A percentile compares a stretch with the other conserved stretches of the same genome.
These are phyloP conservation scores for Corydoras sp. DNA, from an alignment of 2,113 vertebrate species.

Conservation along the genomic window DNA sequence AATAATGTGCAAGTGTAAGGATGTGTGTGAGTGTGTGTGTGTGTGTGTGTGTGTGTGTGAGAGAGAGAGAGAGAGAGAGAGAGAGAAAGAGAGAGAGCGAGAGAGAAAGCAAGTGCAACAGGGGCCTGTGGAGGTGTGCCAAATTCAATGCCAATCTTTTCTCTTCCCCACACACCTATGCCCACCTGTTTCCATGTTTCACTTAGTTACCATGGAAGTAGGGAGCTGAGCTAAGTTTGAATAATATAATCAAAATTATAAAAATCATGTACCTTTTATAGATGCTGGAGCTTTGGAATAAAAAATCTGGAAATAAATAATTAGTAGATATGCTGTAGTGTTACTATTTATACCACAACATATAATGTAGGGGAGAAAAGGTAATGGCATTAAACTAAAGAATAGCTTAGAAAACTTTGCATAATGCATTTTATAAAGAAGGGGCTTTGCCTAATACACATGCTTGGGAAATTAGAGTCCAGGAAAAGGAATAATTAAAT, in stretches of 20 bases:
- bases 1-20: conserved; percentile 12
- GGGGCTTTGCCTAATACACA: too few relatives aligned
- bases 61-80: too few relatives aligned
- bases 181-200: conserved; percentile 28
- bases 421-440: too few relatives aligned
- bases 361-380: too few relatives aligned
- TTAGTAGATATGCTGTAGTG: background rate
- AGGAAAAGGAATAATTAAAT: too few relatives aligned
- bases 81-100: background rate
- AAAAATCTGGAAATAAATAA: background rate
- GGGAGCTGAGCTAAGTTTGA: conserved; percentile 26
- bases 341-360: too few relatives aligned
- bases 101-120: background rate
- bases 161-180: conserved; percentile 34
- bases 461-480: too few relatives aligned
- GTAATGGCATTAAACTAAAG: too few relatives aligned
- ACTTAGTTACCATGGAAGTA: conserved; percentile 37
- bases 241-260: background rate
- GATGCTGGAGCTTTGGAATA: background rate
- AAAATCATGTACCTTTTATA: background rate
- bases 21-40: conserved; percentile 15
- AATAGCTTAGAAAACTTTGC: too few relatives aligned
- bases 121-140: conserved; percentile 26
- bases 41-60: background rate
- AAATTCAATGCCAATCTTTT: conserved; percentile 33